Evolutionary conservation across 2,113 vertebrate genomes (phyloP).

Genomic region (Nestor notabilis): DNA sequence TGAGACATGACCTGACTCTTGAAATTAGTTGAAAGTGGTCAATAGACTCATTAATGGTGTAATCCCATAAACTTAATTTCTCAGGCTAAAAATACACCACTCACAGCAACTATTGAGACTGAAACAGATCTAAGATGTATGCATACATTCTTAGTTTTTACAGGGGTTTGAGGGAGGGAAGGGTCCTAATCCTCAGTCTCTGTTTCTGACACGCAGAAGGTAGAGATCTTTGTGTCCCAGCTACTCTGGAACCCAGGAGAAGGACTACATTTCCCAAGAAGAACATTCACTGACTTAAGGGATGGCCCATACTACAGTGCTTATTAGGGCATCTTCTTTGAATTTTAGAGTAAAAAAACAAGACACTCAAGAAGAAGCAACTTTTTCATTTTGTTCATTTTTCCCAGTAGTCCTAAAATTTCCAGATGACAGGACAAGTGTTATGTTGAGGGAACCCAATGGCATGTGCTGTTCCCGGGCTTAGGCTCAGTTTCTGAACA

Average conservation of each 20-base stretch:
- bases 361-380: fast-evolving
- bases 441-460: background rate
- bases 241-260: background rate
- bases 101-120: background rate
- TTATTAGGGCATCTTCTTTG: background rate
- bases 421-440: background rate
- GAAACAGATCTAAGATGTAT: background rate
- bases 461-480: background rate
- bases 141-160: background rate
- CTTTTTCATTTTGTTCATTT: background rate
- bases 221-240: background rate
- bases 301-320: too few species aligned
- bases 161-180: background rate
- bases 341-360: background rate
- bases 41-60: background rate
- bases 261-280: fast-evolving
- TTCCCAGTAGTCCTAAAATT: background rate
- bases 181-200: background rate
- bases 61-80: background rate
- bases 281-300: background rate
- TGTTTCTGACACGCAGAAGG: background rate
- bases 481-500: background rate
- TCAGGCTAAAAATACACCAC: background rate
- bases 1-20: background rate
- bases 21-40: background rate